Conservation (phyloP, 2,113 vertebrate species). For the Pithys albifrons region DNA sequence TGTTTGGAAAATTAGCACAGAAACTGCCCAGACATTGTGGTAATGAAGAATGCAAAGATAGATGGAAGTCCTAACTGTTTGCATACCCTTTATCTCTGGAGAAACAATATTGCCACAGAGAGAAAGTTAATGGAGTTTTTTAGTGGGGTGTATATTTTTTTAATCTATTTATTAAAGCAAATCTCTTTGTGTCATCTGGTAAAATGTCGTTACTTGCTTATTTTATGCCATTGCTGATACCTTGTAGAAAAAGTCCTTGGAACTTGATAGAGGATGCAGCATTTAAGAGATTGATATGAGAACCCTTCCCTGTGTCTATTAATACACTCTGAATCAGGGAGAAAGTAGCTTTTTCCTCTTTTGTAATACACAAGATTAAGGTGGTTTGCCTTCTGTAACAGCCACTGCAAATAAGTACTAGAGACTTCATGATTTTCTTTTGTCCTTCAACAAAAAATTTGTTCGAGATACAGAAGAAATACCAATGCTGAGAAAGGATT, state of each 20-base stretch:
- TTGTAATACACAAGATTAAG: neutral
- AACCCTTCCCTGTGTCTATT: neutral
- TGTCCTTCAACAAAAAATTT: neutral
- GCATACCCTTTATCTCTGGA: neutral
- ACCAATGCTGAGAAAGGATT: neutral
- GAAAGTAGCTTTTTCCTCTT: constrained; percentile 1
- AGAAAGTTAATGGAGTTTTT: neutral
- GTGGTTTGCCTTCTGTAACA: neutral
- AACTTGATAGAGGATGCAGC: neutral
- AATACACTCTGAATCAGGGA: neutral
- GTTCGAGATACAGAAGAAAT: neutral
- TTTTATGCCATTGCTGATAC: neutral
- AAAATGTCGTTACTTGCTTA: neutral
- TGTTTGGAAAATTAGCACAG: neutral
- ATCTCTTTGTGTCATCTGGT: neutral
- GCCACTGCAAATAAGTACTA: neutral
- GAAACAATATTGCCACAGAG: neutral
- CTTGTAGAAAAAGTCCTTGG: neutral
- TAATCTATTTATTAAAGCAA: neutral
- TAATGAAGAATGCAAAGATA: neutral
- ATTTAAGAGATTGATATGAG: neutral
- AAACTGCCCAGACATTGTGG: neutral
- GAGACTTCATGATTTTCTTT: neutral
- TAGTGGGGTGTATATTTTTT: neutral
- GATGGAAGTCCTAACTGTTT: neutral